phyloP scores from a whole-genome alignment of 1,140 invertebrate genomes.

The Drosophila varians region DNA sequence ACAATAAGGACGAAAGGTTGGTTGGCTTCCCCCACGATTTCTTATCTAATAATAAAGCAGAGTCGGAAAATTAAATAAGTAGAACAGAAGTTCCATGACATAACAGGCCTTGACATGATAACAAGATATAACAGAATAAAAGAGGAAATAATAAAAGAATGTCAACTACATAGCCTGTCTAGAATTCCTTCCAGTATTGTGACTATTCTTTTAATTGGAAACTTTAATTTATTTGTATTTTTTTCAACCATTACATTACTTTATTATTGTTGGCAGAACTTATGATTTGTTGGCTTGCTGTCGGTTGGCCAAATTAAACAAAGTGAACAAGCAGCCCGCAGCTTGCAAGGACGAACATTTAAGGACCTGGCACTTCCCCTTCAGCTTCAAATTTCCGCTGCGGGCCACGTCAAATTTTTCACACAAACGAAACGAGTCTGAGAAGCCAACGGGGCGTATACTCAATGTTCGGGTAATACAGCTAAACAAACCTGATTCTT shows the following conservation, averaged over 20 bases:
- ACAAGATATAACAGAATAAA: background rate
- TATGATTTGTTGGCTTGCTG: background rate
- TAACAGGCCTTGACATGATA: background rate
- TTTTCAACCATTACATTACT: background rate
- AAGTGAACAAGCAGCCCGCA: conserved; percentile 23
- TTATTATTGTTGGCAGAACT: background rate
- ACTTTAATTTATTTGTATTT: background rate
- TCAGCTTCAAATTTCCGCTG: conserved; percentile 21
- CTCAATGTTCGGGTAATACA: conserved; percentile 52
- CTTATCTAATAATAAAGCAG: conserved; percentile 34
- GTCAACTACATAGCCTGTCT: background rate
- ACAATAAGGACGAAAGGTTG: conserved; percentile 6
- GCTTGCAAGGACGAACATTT: conserved; percentile 36
- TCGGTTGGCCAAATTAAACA: conserved; percentile 11
- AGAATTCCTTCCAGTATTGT: background rate
- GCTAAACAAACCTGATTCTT: conserved; percentile 43
- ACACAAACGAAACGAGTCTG: conserved; percentile 23
- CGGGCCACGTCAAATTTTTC: conserved; percentile 37
- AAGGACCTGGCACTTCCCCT: conserved; percentile 23
- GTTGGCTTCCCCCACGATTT: background rate
- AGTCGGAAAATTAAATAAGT: conserved; percentile 31
- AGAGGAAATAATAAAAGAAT: background rate
- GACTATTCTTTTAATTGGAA: no score
- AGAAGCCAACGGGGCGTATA: conserved; percentile 43
- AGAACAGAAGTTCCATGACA: background rate